Evolutionary conservation across 2,888 invertebrate species (phyloP), one percentile per base, ranked within the genome.

Genomic region (Stegophylla sp.): DNA sequence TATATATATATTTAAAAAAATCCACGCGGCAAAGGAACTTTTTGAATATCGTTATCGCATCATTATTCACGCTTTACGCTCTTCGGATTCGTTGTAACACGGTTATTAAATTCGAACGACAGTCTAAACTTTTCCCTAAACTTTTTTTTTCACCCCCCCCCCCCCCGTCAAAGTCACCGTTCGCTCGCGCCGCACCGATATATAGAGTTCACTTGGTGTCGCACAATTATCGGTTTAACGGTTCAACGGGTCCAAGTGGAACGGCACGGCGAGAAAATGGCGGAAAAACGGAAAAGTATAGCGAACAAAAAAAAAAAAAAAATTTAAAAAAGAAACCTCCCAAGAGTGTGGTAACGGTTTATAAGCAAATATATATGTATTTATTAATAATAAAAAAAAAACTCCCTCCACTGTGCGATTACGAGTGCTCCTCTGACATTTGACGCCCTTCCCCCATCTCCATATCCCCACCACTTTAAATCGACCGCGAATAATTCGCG

Each of bases 21-120:
- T 23, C 61, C 61, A 34, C 41, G 61, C 20, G 7, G 45, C 56
- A 53, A 76, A 76, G 51, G 41, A 64, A 69, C 69, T 79, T 79
- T 79, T 69, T 71, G 79, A 71, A 71, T 79, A 79, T 79, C 79
- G 79, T 79, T 79, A 71, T 79, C 69, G 79, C 69, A 61, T 71
- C 79, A 69, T 79, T 71, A 79, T 79, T 71, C 61, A 79, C 79
- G 59, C 79, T 71, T 69, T 71, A 79, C 79, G 79, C 79, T 69
- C 53, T 79, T 79, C 66, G 79, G 69, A 79, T 79, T 79, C 79
- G 69, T 48, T 79, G 79, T 79, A 77, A 79, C 79, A 79, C 79
- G 71, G 79, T 79, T 79, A 79, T 79, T 79, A 79, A 79, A 79
- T 79, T 79, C 71, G 59, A 79, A 79, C 71, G 69, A 71, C 79